Percentiles rank a stretch among this genome's conserved stretches.
Conservation (phyloP, 2,113 vertebrate species). For the Dissostichus mawsoni region DNA sequence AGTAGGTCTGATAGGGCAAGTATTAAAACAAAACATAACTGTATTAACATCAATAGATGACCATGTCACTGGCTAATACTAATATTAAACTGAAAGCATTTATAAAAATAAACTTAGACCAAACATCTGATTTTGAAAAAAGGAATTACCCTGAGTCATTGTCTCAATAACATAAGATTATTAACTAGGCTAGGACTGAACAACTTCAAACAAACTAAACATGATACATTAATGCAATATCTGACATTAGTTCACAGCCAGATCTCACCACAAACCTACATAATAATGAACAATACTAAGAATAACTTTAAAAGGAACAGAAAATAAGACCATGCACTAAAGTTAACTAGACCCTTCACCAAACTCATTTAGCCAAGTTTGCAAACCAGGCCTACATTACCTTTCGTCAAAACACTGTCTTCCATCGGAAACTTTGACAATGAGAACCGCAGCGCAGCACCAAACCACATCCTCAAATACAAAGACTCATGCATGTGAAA, state of each 20-base stretch:
- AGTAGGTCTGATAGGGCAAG: no score
- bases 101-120: no score
- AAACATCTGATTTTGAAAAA: not conserved
- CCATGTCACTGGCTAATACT: not conserved
- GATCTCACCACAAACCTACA: not conserved
- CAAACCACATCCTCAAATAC: conserved; percentile 21
- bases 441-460: not conserved
- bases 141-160: not conserved
- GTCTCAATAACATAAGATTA: not conserved
- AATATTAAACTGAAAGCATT: not conserved
- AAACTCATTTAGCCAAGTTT: not conserved
- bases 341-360: not conserved
- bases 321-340: not conserved
- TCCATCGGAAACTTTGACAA: not conserved
- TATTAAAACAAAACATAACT: not conserved
- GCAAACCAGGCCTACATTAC: not conserved
- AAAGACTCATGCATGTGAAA: not conserved
- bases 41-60: not conserved
- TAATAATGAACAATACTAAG: not conserved
- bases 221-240: not conserved
- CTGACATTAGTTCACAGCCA: not conserved
- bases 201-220: not conserved
- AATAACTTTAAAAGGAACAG: no score
- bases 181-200: not conserved
- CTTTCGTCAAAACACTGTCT: not conserved